These are phyloP conservation scores for Petroica traversi DNA, from an alignment of 2,113 vertebrate species.

Conservation along the genomic window DNA sequence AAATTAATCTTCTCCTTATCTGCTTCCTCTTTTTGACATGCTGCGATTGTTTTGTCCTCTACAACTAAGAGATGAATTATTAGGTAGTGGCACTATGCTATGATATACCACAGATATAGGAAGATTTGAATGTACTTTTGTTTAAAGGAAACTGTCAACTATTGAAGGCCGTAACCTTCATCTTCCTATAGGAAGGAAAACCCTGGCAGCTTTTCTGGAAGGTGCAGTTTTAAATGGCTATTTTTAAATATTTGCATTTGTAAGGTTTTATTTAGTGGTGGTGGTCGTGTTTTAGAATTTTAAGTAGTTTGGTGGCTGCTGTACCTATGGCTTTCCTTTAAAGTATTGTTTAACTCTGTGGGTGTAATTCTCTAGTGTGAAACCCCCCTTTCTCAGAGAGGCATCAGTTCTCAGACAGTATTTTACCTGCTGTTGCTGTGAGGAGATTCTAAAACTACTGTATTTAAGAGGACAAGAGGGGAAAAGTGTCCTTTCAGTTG, in stretches of 20 bases:
- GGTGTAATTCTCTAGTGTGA: neutral
- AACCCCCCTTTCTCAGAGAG: neutral
- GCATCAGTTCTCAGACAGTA: neutral
- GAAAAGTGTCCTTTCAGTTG: neutral
- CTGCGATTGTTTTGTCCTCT: constrained; percentile 37
- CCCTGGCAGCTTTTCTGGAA: neutral
- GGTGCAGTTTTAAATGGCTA: neutral
- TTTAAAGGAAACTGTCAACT: constrained; percentile 49
- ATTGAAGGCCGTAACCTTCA: constrained; percentile 14
- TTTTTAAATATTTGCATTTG: neutral
- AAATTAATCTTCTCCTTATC: constrained; percentile 59
- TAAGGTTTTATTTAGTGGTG: neutral
- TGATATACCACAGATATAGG: constrained; percentile 2
- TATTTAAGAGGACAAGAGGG: neutral
- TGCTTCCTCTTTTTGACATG: constrained; percentile 38
- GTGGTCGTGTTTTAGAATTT: neutral
- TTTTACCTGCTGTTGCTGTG: neutral
- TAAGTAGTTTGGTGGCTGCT: neutral
- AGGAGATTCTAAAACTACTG: neutral
- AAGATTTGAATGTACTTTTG: constrained; percentile 39
- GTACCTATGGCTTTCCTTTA: neutral
- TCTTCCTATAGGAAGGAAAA: constrained; percentile 24
- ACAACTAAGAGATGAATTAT: constrained; percentile 57
- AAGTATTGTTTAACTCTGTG: neutral
- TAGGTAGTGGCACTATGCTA: constrained; percentile 15